Conservation (phyloP, 2,113 vertebrate genomes). For the Callionymus lyra region DNA sequence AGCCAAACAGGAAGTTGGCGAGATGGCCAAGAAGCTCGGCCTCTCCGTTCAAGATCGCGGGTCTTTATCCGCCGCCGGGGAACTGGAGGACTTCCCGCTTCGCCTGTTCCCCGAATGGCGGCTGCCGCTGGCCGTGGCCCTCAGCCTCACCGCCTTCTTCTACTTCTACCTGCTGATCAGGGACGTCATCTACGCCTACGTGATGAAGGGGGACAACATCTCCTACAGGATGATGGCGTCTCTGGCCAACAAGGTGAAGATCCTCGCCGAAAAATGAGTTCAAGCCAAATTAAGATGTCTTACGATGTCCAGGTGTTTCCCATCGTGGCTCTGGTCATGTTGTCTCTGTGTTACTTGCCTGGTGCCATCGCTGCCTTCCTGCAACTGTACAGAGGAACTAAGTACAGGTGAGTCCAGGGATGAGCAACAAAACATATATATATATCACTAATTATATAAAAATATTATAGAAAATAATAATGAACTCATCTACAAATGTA, state of each 20-base stretch:
- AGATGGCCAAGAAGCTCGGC: constrained; percentile 72
- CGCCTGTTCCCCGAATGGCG: constrained; percentile 88
- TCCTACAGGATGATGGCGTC: constrained; percentile 77
- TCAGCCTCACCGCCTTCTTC: constrained; percentile 63
- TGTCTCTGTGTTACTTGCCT: constrained; percentile 85
- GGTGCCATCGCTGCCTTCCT: constrained; percentile 78
- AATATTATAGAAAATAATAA: too few relatives aligned
- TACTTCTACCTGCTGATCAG: constrained; percentile 73
- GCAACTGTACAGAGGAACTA: constrained; percentile 85
- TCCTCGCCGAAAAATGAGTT: neutral
- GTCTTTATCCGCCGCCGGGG: constrained; percentile 74
- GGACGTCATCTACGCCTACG: constrained; percentile 67
- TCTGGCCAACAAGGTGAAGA: constrained; percentile 71
- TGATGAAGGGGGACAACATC: constrained; percentile 54
- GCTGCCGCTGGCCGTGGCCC: constrained; percentile 69
- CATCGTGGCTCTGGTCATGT: constrained; percentile 72
- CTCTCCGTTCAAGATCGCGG: constrained; percentile 80
- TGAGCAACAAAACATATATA: too few relatives aligned
- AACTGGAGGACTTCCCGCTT: constrained; percentile 88
- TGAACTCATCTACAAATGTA: too few relatives aligned
- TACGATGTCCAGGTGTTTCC: constrained; percentile 62
- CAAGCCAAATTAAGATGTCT: neutral
- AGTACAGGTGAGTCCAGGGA: constrained; percentile 66
- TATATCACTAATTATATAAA: too few relatives aligned
- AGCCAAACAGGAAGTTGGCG: constrained; percentile 78